These are phyloP conservation scores for Drosophila heteroneura DNA, from an alignment of 2,888 invertebrate genomes.

Conservation along the genomic window DNA sequence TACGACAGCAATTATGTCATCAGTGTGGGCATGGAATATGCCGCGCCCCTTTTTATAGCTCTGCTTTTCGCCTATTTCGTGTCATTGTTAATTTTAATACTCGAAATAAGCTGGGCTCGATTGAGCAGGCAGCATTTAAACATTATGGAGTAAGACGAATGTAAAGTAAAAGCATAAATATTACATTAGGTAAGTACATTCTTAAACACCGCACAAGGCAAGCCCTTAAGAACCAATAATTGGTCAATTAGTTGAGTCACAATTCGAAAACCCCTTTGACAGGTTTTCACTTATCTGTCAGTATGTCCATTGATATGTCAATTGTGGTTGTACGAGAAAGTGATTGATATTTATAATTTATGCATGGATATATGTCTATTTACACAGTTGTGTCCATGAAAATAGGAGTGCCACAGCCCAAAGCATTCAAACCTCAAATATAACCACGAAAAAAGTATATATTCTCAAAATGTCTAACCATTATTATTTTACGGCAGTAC, in stretches of 20 bases:
- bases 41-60: conserved; percentile 77
- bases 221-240: not conserved
- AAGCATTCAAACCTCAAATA: not conserved
- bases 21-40: conserved; percentile 82
- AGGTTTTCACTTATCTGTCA: conserved; percentile 17
- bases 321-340: not conserved
- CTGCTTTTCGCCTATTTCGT: conserved; percentile 59
- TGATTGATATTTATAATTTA: conserved; percentile 7
- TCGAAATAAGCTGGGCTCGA: conserved; percentile 66
- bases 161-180: not conserved
- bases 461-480: not conserved
- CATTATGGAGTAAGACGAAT: not conserved
- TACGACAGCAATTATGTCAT: conserved; percentile 73
- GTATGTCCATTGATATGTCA: conserved; percentile 13
- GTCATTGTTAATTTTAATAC: conserved; percentile 52
- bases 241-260: conserved; percentile 19
- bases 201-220: not conserved
- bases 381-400: not conserved
- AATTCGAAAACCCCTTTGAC: conserved; percentile 1
- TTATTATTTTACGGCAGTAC: not conserved
- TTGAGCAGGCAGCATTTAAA: not conserved
- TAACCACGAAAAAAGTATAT: not conserved
- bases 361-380: not conserved
- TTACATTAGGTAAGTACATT: conserved; percentile 14
- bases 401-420: not conserved